Evolutionary conservation across 2,888 invertebrate species (phyloP), one percentile per base, ranked within the genome.

Genomic region (Mesochorus sp.): DNA sequence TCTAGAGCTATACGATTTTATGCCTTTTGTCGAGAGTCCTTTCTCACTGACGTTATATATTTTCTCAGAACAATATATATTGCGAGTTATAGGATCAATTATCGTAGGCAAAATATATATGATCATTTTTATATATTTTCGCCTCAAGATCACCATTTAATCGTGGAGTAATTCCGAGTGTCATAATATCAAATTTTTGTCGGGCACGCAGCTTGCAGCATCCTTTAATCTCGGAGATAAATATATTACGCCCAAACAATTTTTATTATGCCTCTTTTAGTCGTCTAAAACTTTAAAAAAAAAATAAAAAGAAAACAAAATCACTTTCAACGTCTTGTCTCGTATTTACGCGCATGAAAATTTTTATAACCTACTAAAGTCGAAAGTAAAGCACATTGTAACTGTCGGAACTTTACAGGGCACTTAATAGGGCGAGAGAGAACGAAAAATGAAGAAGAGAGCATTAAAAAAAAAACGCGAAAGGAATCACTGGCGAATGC

Each of bases 361-460:
- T 49, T 68, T 79, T 78, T 70, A 78, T 66, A 74, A 70, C 74
- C 74, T 64, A 64, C 64, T 78, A 74, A 78, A 74, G 59, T 61
- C 66, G 62, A 64, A 51, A 66, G 64, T 66, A 68, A 70, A 72
- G 72, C 55, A 47, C 47, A 72, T 68, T 62, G 72, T 67, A 62
- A 72, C 44, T 62, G 67, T 53, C 53, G 53, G 51, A 72, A 72
- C 64, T 74, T 74, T 74, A 70, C 78, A 42, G n/a, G n/a, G 51
- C 74, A 19, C 51, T 44, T 51, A 64, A 64, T 70, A 59, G 59
- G 64, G 19, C 26, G n/a, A 49, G 57, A 59, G 51, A 53, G 57
- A 62, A 44, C 17, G 12, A 42, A 39, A 24, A 39, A 37, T 31
- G 17, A 59, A 28, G 62, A 53, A 6, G 21, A 66, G 28, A 59